Evolutionary conservation across 64 coral and sea anemone species (phyloP), one percentile per base, ranked within the genome.

Genomic region (Hydrozoanthus tunicans): DNA sequence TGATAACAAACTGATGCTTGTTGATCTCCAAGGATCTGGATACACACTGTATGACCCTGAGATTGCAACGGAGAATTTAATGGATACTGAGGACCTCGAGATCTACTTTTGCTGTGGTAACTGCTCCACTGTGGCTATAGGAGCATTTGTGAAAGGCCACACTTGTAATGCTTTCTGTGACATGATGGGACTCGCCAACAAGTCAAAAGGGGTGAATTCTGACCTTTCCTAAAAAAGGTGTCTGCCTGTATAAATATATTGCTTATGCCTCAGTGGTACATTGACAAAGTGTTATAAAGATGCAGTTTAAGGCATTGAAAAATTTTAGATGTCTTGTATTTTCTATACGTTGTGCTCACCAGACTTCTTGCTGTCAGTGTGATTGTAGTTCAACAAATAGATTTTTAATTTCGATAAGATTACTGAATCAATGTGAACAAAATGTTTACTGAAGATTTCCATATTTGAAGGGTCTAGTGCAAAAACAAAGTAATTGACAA

Each of bases 71-170:
- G 77, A 78, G 13, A 62, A 93, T 13, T 7, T 89, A 14, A 81
- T 52, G 7, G 80, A 79, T 51, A 14, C 0, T 59, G 59, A 80
- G 15, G 51, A 12, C 64, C 12, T 20, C 60, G 93, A 94, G 86
- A 51, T 80, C 11, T 83, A 91, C 62, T 94, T 94, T 86, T 91
- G 93, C 53, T 86, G 81, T 61, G 93, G 93, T 43, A 94, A 94
- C 58, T 94, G 81, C 60, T 91, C 93, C 9, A 79, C 73, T 70
- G 13, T 91, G 67, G 89, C 59, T 53, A 91, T 88, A 43, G 17
- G 17, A 26, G 15, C 15, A 26, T 91, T 94, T 86, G 14, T 86
- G 11, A 59, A 83, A 75, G 77, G 77, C 59, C 93, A 94, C 58
- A 70, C 59, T 11, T 91, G 89, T 79, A 94, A 91, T 88, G 75